These are phyloP conservation scores for Chiloscyllium punctatum DNA, from an alignment of 2,797 vertebrate species.

Conservation along the genomic window DNA sequence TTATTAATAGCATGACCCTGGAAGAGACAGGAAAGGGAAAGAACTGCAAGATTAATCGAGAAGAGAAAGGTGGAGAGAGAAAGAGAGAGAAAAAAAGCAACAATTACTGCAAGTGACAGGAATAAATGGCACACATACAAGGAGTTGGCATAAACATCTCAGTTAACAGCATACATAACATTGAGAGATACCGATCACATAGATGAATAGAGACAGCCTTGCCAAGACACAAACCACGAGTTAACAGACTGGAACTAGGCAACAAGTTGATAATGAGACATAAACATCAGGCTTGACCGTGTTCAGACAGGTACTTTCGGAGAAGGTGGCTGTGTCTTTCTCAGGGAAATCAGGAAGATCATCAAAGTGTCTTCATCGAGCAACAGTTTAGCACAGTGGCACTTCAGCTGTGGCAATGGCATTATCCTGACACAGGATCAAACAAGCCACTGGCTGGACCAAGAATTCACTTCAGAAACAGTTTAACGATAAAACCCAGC, in stretches of 20 bases:
- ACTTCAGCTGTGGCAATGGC: too few relatives aligned
- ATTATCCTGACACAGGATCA: background rate
- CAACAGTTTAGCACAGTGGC: background rate
- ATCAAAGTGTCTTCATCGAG: background rate
- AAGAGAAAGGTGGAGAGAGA: constrained; percentile 43
- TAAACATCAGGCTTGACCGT: background rate
- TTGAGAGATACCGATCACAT: background rate
- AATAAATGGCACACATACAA: background rate
- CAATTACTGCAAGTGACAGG: constrained; percentile 1
- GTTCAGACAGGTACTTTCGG: background rate
- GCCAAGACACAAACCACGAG: constrained; percentile 44
- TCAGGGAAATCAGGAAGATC: background rate
- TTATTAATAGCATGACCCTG: constrained; percentile 51
- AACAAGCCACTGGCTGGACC: background rate
- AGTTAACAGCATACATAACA: background rate
- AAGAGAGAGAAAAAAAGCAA: constrained; percentile 30
- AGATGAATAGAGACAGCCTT: background rate
- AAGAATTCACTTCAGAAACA: background rate
- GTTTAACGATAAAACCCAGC: background rate
- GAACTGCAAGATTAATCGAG: constrained; percentile 45
- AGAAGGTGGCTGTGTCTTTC: background rate
- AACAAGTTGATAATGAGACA: background rate
- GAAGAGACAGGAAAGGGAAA: constrained; percentile 53
- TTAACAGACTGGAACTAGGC: constrained; percentile 38
- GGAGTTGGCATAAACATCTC: background rate